Evolutionary conservation across 2,797 vertebrate species (phyloP).

Genomic region (Liparis tanakae): DNA sequence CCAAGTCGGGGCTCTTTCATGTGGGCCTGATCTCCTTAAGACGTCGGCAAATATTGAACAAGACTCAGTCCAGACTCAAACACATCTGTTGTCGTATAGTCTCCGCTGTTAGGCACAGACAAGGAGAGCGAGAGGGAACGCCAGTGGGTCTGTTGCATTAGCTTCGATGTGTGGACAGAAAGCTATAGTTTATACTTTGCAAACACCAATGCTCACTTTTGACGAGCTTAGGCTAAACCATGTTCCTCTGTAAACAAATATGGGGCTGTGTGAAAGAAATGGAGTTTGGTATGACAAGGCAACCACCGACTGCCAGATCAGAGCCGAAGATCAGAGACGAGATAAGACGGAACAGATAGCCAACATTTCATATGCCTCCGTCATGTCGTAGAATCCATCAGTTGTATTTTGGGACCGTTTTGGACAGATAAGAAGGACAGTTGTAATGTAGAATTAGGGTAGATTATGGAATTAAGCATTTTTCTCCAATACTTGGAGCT

Average conservation of each 20-base stretch:
- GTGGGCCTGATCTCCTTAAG: slow-evolving; percentile 81
- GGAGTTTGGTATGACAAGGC: slow-evolving; percentile 54
- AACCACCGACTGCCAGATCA: slow-evolving; percentile 54
- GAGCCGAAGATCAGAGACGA: slow-evolving; percentile 59
- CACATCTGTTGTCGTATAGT: slow-evolving; percentile 81
- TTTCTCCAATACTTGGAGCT: slow-evolving; percentile 59
- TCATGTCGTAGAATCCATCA: slow-evolving; percentile 70
- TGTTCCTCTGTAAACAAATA: slow-evolving; percentile 71
- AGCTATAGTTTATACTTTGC: slow-evolving; percentile 74
- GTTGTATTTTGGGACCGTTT: slow-evolving; percentile 64
- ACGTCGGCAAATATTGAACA: slow-evolving; percentile 79
- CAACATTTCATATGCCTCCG: slow-evolving; percentile 73
- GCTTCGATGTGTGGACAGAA: slow-evolving; percentile 70
- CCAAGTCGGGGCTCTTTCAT: slow-evolving; percentile 79
- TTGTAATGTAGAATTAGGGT: slow-evolving; percentile 66
- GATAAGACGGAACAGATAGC: slow-evolving; percentile 57
- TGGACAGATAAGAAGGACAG: slow-evolving; percentile 57
- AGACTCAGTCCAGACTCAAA: slow-evolving; percentile 77
- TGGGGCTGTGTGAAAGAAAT: slow-evolving; percentile 52
- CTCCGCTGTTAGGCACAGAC: slow-evolving; percentile 55
- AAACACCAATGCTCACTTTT: slow-evolving; percentile 77
- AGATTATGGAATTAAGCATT: slow-evolving; percentile 68
- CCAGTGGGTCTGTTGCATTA: slow-evolving; percentile 69
- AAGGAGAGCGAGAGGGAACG: slow-evolving; percentile 46
- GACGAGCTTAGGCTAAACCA: slow-evolving; percentile 74